Conservation (phyloP, 2,113 vertebrate genomes). For the Anseranas semipalmata region DNA sequence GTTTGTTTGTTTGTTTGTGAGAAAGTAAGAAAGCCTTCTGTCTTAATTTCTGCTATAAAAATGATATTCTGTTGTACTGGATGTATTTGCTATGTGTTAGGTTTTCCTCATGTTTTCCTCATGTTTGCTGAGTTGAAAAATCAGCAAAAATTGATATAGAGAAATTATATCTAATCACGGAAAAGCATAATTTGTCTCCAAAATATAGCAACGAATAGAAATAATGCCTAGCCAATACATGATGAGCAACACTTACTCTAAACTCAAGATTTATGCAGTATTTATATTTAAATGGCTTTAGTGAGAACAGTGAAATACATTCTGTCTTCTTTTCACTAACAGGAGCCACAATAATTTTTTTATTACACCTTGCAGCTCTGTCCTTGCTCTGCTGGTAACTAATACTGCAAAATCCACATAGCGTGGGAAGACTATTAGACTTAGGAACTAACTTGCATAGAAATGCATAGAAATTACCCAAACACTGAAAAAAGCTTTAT, state of each 20-base stretch:
- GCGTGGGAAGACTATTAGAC: not conserved
- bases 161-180: not conserved
- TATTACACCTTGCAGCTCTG: not conserved
- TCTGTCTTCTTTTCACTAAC: not conserved
- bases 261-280: not conserved
- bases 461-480: not conserved
- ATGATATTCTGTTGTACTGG: not conserved
- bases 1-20: not conserved
- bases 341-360: not conserved
- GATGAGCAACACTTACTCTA: not conserved
- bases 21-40: not conserved
- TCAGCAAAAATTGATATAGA: not conserved
- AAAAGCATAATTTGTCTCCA: not conserved
- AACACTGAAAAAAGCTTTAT: not conserved
- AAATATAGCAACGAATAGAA: not conserved
- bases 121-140: constrained; percentile 3
- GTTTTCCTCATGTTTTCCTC: not conserved
- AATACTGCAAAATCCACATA: not conserved
- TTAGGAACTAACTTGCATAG: not conserved
- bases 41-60: not conserved
- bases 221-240: not conserved
- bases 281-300: not conserved
- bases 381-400: not conserved
- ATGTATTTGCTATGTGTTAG: not conserved
- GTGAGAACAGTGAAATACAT: not conserved